Base-by-base conservation (phyloP, 2,797 vertebrate species). In the Eurystomus glaucurus region DNA sequence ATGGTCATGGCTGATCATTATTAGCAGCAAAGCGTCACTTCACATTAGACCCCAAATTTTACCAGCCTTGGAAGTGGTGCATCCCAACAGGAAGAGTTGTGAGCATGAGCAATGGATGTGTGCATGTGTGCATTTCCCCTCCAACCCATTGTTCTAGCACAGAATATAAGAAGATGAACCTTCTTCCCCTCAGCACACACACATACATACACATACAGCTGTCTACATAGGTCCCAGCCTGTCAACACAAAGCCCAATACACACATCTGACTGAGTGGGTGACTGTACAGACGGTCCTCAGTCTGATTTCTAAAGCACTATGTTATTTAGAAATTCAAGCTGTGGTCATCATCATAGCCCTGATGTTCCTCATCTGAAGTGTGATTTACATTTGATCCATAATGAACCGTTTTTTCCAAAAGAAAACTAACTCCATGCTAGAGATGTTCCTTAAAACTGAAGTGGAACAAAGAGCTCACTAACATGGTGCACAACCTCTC, bases 341-440 rank as follows among this genome's bases (percentile, higher is more conserved):
- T 75, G 76, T 69, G 68, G 80, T 71, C 79, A 62, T 68, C 79
- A 62, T 93, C 70, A 31, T 29, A 80, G 71, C 45, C 64, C 69
- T 52, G 29, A 88, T 26, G 70, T 33, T 65, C 88, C 76, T 60
- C 76, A 79, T 72, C 61, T 78, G 74, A 90, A 78, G 43, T 31
- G 62, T 4, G 6, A 87, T 81, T 91, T 72, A 23, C 43, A 58
- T 81, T 57, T 90, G 57, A 77, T 82, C 90, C 43, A 66, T 84
- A 93, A 72, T 12, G 18, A 94, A 64, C 54, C 20, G n/a, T 55
- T 80, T 90, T 95, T 94, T 85, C 88, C 48, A 82, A 95, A 87
- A 45, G 37, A 69, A 91, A 93, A 90, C 45, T 62, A 90, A 82
- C 64, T 88, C 62, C 16, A 13, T 12, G 35, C 31, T 28, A 33